Evolutionary conservation across 2,113 vertebrate species (phyloP).

Genomic region (Jaculus jaculus): DNA sequence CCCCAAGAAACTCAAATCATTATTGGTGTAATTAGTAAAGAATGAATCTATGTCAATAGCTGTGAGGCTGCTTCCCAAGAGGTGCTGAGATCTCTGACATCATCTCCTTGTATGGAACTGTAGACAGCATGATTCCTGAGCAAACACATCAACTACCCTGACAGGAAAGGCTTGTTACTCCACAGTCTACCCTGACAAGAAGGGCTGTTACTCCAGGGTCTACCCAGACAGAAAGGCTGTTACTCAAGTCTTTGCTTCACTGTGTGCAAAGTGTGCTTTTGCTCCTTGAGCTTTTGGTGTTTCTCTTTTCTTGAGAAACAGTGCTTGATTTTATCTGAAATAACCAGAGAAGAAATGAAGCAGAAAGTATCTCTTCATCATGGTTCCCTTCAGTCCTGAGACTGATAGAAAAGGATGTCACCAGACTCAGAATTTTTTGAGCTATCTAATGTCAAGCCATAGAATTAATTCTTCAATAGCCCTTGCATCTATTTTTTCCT

Average conservation of each 20-base stretch:
- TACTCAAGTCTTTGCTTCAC: slow-evolving; percentile 81
- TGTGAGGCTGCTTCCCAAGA: slow-evolving; percentile 79
- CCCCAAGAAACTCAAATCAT: no score
- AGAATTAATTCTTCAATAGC: slow-evolving; percentile 94
- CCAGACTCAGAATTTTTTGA: slow-evolving; percentile 92
- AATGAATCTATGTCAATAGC: slow-evolving; percentile 63
- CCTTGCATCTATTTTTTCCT: slow-evolving; percentile 93
- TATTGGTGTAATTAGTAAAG: slow-evolving; percentile 59
- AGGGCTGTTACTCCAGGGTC: no score
- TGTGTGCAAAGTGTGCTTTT: slow-evolving; percentile 86
- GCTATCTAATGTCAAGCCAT: slow-evolving; percentile 91
- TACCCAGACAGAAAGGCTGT: slow-evolving; percentile 79
- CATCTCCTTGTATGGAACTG: no score
- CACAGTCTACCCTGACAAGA: no score
- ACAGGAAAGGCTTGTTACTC: no score
- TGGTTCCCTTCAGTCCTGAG: slow-evolving; percentile 86
- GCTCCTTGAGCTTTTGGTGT: slow-evolving; percentile 82
- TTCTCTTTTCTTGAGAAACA: slow-evolving; percentile 76
- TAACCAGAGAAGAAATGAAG: slow-evolving; percentile 80
- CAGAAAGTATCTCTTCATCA: slow-evolving; percentile 76
- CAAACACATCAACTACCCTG: no score
- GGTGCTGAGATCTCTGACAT: no score
- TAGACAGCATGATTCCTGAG: no score
- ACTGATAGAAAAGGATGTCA: slow-evolving; percentile 93
- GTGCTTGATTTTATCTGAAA: slow-evolving; percentile 82